These are phyloP conservation scores for Caenorhabditis drosophilae DNA, from an alignment of 2,888 invertebrate species.

Conservation along the genomic window DNA sequence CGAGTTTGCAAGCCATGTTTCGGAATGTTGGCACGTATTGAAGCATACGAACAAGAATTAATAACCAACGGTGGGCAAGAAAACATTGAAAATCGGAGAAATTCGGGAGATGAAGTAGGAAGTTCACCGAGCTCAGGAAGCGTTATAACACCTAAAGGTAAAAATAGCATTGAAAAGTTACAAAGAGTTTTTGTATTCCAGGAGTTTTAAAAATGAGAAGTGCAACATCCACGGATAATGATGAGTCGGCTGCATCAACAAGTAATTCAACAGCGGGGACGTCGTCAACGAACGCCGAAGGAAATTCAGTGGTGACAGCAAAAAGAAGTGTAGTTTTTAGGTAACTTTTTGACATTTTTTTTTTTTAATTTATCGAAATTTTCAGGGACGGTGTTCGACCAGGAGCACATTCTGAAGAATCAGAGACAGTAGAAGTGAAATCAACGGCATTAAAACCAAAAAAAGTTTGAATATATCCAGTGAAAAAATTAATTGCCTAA, in stretches of 20 bases:
- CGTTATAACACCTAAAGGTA: no score
- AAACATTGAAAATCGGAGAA: conserved; percentile 13
- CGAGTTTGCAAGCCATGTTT: conserved; percentile 63
- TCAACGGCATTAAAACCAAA: conserved; percentile 46
- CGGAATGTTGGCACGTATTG: conserved; percentile 58
- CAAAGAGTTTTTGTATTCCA: no score
- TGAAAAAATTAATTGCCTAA: neutral
- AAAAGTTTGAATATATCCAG: conserved; percentile 20
- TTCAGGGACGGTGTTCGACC: conserved; percentile 62
- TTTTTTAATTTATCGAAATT: conserved; percentile 11
- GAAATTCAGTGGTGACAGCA: no score
- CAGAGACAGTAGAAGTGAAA: conserved; percentile 21
- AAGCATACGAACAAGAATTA: conserved; percentile 49
- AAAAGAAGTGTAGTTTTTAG: neutral
- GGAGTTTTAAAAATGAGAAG: conserved; percentile 29
- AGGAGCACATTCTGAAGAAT: conserved; percentile 38
- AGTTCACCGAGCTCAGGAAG: conserved; percentile 7
- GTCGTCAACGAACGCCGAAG: no score
- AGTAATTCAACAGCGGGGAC: no score
- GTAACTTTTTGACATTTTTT: neutral
- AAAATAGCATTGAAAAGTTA: no score
- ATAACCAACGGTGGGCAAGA: no score
- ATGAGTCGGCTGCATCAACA: conserved; percentile 17
- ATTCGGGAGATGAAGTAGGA: neutral
- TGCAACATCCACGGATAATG: conserved; percentile 3